These are phyloP conservation scores for Campopleginae sp. DNA, from an alignment of 2,888 invertebrate species.

Conservation along the genomic window DNA sequence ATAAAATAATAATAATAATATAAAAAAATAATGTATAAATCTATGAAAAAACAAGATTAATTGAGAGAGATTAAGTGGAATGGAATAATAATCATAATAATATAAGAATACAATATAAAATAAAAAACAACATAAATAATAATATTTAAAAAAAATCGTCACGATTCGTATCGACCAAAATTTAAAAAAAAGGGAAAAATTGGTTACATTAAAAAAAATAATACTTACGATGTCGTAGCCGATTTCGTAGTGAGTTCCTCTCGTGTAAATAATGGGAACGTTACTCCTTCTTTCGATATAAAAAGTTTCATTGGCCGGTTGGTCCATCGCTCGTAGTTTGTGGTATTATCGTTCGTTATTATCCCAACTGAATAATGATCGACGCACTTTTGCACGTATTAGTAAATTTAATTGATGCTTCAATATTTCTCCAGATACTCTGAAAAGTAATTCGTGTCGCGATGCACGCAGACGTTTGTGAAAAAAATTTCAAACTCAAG, in stretches of 20 bases:
- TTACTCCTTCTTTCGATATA: constrained; percentile 85
- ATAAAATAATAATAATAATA: too few relatives aligned
- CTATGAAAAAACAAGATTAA: too few relatives aligned
- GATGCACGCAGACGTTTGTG: not conserved
- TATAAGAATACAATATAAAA: too few relatives aligned
- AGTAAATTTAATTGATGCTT: not conserved
- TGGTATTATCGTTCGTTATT: constrained; percentile 5
- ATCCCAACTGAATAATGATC: not conserved
- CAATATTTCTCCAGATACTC: not conserved
- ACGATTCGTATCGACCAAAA: not conserved
- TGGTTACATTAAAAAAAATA: constrained; percentile 2
- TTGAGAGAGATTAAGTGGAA: too few relatives aligned
- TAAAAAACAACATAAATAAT: too few relatives aligned
- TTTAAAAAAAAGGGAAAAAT: constrained; percentile 41
- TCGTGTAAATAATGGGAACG: constrained; percentile 91
- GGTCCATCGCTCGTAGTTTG: constrained; percentile 54
- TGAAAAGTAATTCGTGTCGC: not conserved
- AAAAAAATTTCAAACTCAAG: not conserved
- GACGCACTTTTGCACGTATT: not conserved
- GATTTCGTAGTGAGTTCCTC: constrained; percentile 94
- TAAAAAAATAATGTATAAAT: too few relatives aligned
- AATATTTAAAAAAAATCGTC: not conserved
- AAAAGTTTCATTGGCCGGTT: constrained; percentile 47
- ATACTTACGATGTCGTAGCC: constrained; percentile 93
- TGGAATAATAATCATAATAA: too few relatives aligned